Evolutionary conservation across 2,113 vertebrate species (phyloP), one percentile per base, ranked within the genome.

Genomic region (Trematomus loennbergii): DNA sequence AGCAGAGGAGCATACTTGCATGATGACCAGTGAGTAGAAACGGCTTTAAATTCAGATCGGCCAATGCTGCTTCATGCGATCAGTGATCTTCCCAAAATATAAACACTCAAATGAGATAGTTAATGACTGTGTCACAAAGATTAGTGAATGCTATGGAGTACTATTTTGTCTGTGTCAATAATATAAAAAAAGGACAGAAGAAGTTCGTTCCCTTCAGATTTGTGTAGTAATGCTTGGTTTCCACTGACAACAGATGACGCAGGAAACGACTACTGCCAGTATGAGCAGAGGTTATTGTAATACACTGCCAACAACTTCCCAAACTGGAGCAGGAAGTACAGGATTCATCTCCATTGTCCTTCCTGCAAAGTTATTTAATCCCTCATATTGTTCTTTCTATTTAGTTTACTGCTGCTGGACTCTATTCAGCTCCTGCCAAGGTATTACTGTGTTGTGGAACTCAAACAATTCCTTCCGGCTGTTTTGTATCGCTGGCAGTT

Each of bases 231-330:
- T 79, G 29, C 49, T 78, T 46, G 66, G 54, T 63, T 68, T 85
- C 70, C 43, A 22, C 50, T 79, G 81, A 79, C 63, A 61, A 79
- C 63, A 61, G 81, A 79, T 74, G 69, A 88, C 52, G 71, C 87
- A 90, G 87, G 89, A 93, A 91, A 82, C 52, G 17, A 46, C 63
- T 55, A 2, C 80, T 82, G 79, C 52, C 65, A 59, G 65, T 79
- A 49, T 72, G 72, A 79, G 72, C 61, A 55, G 70, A 49, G 77
- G 67, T 88, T 64, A 79, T 87, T 87, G 88, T 84, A 85, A 88
- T 79, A 75, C 75, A 45, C 74, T 20, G 87, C 78, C 81, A 93
- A 89, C 75, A 77, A 91, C 89, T 90, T 93, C 87, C 91, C 75
- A 66, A 80, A 89, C 54, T 52, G 67, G 67, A 89, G 73, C 69